Evolutionary conservation across 2,888 invertebrate species (phyloP), one percentile per base, ranked within the genome.

Genomic region (Himalopsyche anomala): DNA sequence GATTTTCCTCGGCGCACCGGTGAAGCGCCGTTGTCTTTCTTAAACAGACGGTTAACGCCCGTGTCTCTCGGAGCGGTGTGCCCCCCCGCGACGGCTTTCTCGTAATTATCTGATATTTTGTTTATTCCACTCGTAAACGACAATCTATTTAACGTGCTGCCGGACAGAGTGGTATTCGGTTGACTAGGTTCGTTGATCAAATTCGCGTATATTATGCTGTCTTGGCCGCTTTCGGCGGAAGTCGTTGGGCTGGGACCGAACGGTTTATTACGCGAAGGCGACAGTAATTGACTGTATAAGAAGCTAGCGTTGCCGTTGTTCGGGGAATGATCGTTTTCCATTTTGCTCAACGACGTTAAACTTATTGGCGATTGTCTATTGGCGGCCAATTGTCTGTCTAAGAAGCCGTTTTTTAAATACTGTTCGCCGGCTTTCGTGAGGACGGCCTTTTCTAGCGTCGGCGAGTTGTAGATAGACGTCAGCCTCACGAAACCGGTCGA

Each of bases 21-120:
- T 8, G 93, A 93, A 82, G 93, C 92, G 4, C 51, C 45, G 17
- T 40, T 36, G 28, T 87, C 88, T 89, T 93, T 92, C 87, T 93
- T 91, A 89, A 93, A 93, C 12, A 93, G 88, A 80, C 92, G 91
- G 87, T 92, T 92, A 86, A 91, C 89, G 11, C 91, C 90, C 55
- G 90, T 89, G 88, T 92, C 92, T 82, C 91, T 89, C 85, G 91
- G 92, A 15, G 93, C 92, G 83, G 92, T 92, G 69, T 91, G 90
- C 51, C 93, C 90, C 87, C 92, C 92, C 88, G 92, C 92, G 2
- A 74, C 92, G 17, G 93, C 93, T 84, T 91, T 90, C 89, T 93
- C 93, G 89, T 93, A 93, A 89, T 93, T 93, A 87, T 93, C 93
- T 0, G 93, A 93, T 87, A 93, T 93, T 88, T 93, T 93, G 87